phyloP scores from a whole-genome alignment of 35 echinoderm and acorn worm genomes.

The Patiria miniata region DNA sequence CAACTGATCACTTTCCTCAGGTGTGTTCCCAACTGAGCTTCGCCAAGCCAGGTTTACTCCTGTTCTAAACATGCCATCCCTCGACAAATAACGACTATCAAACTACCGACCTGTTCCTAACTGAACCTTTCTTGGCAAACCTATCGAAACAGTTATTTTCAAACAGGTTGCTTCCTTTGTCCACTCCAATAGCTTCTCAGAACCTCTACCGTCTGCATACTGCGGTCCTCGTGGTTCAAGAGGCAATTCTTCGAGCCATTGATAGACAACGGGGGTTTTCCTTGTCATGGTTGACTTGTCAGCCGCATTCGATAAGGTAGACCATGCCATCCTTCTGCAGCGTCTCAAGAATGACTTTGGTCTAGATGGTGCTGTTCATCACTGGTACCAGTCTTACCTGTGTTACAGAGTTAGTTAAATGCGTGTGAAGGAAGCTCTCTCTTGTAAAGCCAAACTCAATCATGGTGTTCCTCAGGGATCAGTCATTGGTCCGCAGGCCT shows the following conservation, averaged over 20 bases:
- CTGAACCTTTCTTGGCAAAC: too few species aligned
- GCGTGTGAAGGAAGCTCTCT: neutral
- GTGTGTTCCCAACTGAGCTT: too few species aligned
- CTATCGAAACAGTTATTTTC: too few species aligned
- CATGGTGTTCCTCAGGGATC: slow-evolving; percentile 27
- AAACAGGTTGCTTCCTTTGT: too few species aligned
- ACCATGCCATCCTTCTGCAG: neutral
- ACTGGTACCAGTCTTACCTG: neutral
- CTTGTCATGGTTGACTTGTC: neutral
- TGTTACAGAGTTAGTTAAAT: neutral
- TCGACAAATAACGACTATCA: too few species aligned
- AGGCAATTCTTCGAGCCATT: neutral
- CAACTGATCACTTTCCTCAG: too few species aligned
- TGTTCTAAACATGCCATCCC: too few species aligned
- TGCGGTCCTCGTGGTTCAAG: neutral
- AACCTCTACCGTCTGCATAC: too few species aligned
- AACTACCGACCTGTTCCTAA: too few species aligned
- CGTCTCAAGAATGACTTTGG: slow-evolving; percentile 1
- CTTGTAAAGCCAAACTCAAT: neutral
- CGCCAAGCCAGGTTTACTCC: too few species aligned
- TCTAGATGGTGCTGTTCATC: neutral
- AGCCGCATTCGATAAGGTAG: neutral
- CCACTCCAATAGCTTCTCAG: too few species aligned
- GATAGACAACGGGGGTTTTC: neutral
- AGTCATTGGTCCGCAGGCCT: slow-evolving; percentile 28